These are phyloP conservation scores for Paralvinella palmiformis DNA, from an alignment of 1,140 invertebrate genomes.

Conservation along the genomic window DNA sequence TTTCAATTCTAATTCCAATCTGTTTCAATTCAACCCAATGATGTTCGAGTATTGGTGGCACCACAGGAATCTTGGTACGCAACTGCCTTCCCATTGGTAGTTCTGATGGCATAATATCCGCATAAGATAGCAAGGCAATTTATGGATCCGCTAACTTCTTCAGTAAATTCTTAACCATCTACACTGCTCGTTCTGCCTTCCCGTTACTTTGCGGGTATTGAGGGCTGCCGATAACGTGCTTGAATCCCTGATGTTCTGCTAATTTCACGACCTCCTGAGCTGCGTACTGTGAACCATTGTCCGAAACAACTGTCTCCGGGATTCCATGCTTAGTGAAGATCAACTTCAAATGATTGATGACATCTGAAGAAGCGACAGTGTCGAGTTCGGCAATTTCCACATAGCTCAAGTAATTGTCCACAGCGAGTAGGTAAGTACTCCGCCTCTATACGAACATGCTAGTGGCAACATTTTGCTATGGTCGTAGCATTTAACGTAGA, in stretches of 20 bases:
- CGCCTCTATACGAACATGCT: constrained; percentile 8
- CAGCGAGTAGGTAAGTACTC: constrained; percentile 2
- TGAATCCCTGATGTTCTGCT: background rate
- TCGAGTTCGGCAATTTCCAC: constrained; percentile 11
- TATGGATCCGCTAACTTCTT: background rate
- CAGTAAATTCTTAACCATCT: background rate
- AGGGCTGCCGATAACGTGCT: background rate
- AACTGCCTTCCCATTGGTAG: constrained; percentile 8
- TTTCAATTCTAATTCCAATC: background rate
- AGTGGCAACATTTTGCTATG: constrained; percentile 8
- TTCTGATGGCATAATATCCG: background rate
- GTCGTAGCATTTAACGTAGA: too few relatives aligned
- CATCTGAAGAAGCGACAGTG: background rate
- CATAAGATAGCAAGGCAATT: constrained; percentile 1
- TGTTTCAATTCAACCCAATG: background rate
- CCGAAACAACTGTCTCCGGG: constrained; percentile 4
- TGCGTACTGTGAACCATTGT: constrained; percentile 14
- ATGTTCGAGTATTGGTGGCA: background rate
- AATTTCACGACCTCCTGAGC: background rate
- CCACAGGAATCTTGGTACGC: constrained; percentile 3
- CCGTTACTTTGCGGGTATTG: background rate
- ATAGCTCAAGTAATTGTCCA: constrained; percentile 10
- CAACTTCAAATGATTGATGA: constrained; percentile 4
- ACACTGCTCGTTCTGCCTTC: background rate
- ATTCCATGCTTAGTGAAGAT: constrained; percentile 9